These are phyloP conservation scores for Platysternon megacephalum DNA, from an alignment of 2,113 vertebrate species.

Conservation along the genomic window DNA sequence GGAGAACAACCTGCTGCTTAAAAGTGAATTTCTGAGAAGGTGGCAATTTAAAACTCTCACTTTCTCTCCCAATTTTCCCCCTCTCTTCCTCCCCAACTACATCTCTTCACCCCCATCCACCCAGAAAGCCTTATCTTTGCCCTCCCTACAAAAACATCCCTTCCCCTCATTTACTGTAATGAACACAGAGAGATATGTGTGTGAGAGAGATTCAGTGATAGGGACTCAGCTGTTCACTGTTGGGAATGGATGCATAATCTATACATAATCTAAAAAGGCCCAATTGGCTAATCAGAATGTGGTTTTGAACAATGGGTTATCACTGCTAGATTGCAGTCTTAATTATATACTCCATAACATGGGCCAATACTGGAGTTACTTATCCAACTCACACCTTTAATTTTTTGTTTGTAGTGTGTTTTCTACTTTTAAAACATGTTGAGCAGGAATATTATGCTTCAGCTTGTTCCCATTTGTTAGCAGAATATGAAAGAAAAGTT, in stretches of 20 bases:
- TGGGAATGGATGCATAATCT: background rate
- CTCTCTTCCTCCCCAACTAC: background rate
- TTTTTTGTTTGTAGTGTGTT: rapidly evolving
- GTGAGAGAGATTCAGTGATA: background rate
- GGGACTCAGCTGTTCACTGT: background rate
- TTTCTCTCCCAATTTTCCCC: background rate
- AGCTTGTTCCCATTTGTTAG: background rate
- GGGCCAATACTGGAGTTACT: background rate
- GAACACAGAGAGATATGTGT: background rate
- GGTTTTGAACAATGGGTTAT: conserved; percentile 29
- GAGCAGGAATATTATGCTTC: background rate
- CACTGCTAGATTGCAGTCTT: background rate
- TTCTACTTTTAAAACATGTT: conserved; percentile 5
- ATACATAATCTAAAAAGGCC: background rate
- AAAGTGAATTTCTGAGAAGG: too few species aligned
- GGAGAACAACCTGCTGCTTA: background rate
- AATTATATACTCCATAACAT: background rate
- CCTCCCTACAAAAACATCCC: background rate
- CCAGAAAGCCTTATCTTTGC: background rate
- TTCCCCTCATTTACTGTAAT: background rate
- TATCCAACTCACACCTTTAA: background rate
- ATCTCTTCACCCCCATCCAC: background rate
- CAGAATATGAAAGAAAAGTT: background rate
- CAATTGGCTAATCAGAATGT: background rate
- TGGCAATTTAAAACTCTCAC: too few species aligned